Evolutionary conservation across 2,797 vertebrate genomes (phyloP).

Genomic region (Hirundo rustica): DNA sequence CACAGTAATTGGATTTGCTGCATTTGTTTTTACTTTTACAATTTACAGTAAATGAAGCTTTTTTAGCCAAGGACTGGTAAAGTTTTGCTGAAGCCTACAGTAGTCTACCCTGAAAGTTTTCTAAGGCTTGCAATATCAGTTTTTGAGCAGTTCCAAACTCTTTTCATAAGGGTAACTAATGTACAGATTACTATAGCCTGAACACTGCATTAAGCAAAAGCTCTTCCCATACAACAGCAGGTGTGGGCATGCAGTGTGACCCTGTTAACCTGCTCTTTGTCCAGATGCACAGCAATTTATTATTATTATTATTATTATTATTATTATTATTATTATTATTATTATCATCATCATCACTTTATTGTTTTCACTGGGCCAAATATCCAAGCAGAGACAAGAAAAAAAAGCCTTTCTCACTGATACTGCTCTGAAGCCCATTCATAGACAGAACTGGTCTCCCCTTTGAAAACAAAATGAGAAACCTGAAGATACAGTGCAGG

Average conservation of each 20-base stretch:
- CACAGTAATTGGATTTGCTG: conserved; percentile 27
- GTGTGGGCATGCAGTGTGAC: not conserved
- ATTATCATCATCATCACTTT: not conserved
- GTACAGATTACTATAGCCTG: not conserved
- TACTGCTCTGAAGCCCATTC: not conserved
- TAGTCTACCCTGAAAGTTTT: not conserved
- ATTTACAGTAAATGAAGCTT: not conserved
- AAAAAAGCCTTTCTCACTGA: not conserved
- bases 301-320: not conserved
- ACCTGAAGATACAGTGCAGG: not conserved
- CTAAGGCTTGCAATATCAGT: not conserved
- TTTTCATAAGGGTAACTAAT: not conserved
- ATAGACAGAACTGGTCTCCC: not conserved
- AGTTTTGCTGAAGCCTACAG: not conserved
- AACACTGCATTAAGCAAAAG: not conserved
- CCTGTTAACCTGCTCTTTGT: not conserved
- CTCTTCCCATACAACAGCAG: not conserved
- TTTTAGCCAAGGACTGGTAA: not conserved
- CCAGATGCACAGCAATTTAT: not conserved
- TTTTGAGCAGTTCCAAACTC: not conserved
- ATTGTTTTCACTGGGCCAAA: not conserved
- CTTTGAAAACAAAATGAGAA: not conserved
- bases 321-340: not conserved
- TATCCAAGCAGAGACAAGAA: not conserved
- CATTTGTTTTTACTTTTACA: conserved; percentile 19